A percentile compares a stretch with the other conserved stretches of the same genome.
phyloP scores from a whole-genome alignment of 2,113 vertebrate species.

The Sinocyclocheilus anophthalmus region DNA sequence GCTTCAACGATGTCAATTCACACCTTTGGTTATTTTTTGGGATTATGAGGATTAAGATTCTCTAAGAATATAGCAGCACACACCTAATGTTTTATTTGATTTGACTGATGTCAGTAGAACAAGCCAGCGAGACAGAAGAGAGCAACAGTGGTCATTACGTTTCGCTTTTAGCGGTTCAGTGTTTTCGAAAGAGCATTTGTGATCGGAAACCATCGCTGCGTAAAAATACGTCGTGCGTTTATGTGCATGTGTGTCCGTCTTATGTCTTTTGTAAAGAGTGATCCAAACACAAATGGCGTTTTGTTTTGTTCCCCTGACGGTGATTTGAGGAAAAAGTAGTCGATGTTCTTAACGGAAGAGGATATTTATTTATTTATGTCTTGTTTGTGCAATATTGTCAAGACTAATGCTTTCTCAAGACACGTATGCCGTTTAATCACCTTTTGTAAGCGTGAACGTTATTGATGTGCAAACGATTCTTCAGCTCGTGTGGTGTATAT shows the following conservation, averaged over 20 bases:
- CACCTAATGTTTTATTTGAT: no score
- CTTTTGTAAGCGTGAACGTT: background rate
- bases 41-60: no score
- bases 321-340: background rate
- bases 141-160: background rate
- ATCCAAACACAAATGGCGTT: background rate
- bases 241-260: background rate
- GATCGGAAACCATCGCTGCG: no score
- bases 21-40: conserved; percentile 54
- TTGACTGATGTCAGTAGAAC: no score
- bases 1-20: conserved; percentile 73
- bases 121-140: background rate
- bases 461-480: background rate
- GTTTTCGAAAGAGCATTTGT: no score
- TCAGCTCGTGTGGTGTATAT: conserved; percentile 9
- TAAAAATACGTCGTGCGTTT: no score
- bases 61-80: no score
- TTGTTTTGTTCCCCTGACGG: background rate
- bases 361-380: conserved; percentile 61
- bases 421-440: background rate
- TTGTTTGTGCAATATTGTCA: conserved; percentile 84
- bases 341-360: background rate
- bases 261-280: background rate
- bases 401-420: conserved; percentile 51
- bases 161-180: background rate